Evolutionary conservation across 2,113 vertebrate species (phyloP), one percentile per base, ranked within the genome.

Genomic region (Oxyruncus cristatus): DNA sequence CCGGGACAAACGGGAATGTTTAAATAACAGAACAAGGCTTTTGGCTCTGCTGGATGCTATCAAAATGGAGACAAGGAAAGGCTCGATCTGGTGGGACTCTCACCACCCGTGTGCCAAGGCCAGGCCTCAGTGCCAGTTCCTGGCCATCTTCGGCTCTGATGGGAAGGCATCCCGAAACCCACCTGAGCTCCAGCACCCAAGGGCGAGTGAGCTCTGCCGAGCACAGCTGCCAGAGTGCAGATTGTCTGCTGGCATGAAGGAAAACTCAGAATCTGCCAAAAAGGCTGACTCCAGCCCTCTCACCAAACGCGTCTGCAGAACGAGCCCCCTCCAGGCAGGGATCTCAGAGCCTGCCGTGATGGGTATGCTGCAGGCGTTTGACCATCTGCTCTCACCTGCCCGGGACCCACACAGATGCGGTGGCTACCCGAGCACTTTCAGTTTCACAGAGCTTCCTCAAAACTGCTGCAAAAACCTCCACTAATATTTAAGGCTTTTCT

Each of bases 271-370:
- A 44, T 12, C 4, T 42, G 33, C 66, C 63, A 44, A 24, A 78
- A 58, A 88, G 76, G 19, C 37, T 67, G 24, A 20, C 30, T 8
- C 10, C 16, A 82, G 6, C 39, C 35, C 35, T 49, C 21, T 58
- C 12, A 3, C 50, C 80, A 77, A 66, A 62, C 13, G 12, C n/a
- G 14, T 13, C 49, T 35, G 52, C 9, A 50, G 39, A 50, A 67
- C 5, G 5, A 84, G 47, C 56, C 52, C 61, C 33, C 3, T 55
- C 20, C 8, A 26, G 59, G 33, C 35, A 39, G 66, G 28, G 53
- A 11, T 6, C 27, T 11, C 32, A 2, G 53, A 71, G 76, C 67
- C 72, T 6, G 0, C 3, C 6, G 33, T 5, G n/a, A 5, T 0
- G 0, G 41, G 44, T 5, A 24, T 26, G 22, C 5, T 65, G 71